phyloP scores from a whole-genome alignment of 2,888 invertebrate genomes.

The Aelia acuminata region DNA sequence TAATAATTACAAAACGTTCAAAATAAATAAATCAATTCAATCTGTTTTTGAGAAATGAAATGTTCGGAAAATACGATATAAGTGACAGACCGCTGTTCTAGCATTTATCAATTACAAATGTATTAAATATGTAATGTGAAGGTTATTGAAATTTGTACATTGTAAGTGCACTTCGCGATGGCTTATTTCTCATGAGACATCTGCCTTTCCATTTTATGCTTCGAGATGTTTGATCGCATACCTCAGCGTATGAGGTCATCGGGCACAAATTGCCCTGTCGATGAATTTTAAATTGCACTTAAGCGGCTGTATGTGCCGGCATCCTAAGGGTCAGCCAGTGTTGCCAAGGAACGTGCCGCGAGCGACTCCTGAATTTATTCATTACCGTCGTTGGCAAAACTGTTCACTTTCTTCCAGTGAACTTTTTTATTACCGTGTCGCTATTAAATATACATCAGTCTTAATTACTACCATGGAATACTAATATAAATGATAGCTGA shows the following conservation, averaged over 20 bases:
- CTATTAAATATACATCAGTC: background rate
- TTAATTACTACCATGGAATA: background rate
- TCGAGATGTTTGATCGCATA: background rate
- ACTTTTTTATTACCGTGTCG: background rate
- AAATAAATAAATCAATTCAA: no score
- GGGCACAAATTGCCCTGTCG: background rate
- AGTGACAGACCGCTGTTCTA: no score
- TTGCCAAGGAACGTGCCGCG: constrained; percentile 22
- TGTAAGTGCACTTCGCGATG: no score
- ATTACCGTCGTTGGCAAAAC: background rate
- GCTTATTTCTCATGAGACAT: no score
- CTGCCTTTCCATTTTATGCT: background rate
- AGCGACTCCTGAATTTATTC: background rate
- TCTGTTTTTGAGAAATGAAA: no score
- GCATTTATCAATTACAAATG: no score
- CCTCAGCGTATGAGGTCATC: constrained; percentile 3
- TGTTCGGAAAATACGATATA: no score
- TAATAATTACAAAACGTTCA: no score
- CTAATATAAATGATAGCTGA: background rate
- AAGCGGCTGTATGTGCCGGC: background rate
- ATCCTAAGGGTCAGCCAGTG: background rate
- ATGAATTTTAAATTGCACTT: background rate
- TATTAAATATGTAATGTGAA: no score
- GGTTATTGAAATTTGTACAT: no score
- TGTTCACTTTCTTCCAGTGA: constrained; percentile 8